Conservation (phyloP, 2,797 vertebrate genomes). For the Coregonus sp. region DNA sequence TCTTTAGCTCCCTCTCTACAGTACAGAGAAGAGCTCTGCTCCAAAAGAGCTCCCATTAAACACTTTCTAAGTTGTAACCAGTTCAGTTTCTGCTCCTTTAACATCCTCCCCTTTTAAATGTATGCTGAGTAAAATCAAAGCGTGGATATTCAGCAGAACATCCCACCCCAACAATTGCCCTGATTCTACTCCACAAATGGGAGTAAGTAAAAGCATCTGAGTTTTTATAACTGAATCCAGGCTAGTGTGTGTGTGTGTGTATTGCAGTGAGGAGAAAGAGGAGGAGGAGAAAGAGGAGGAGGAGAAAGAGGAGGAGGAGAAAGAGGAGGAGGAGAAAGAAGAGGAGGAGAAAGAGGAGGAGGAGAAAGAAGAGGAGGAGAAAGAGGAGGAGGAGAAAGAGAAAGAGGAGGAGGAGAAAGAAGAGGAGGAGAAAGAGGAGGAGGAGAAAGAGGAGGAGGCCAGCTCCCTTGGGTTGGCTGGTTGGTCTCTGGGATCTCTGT, state of each 20-base stretch:
- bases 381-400: not conserved
- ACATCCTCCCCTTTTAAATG: slow-evolving; percentile 16
- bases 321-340: too few species aligned
- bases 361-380: too few species aligned
- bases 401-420: not conserved
- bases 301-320: too few species aligned
- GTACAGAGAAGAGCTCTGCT: not conserved
- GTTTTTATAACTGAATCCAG: not conserved
- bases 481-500: slow-evolving; percentile 26
- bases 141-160: not conserved
- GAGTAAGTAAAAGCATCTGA: not conserved
- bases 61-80: not conserved
- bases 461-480: slow-evolving; percentile 27
- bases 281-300: slow-evolving; percentile 1
- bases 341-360: too few species aligned
- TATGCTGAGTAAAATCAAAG: slow-evolving; percentile 18
- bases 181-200: slow-evolving; percentile 1
- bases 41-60: not conserved
- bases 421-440: slow-evolving; percentile 5
- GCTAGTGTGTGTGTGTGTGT: slow-evolving; percentile 16
- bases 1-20: not conserved
- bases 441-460: slow-evolving; percentile 5
- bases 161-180: slow-evolving; percentile 5
- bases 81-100: not conserved
- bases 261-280: not conserved